Evolutionary conservation across 2,888 invertebrate genomes (phyloP), one percentile per base, ranked within the genome.

Genomic region (Mesoligia furuncula): DNA sequence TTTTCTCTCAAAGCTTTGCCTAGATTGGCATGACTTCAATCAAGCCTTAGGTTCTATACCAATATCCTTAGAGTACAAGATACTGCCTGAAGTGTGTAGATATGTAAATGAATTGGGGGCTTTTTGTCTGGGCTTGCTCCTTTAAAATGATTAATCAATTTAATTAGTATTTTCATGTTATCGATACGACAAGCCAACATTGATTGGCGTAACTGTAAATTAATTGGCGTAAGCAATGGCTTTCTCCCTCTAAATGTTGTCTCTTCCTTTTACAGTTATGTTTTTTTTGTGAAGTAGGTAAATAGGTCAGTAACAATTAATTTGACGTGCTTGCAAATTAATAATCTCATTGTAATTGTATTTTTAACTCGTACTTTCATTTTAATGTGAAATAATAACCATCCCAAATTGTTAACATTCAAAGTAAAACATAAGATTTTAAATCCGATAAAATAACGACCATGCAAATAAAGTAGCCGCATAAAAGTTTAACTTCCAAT

Each of bases 1-100:
- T 66, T 75, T 36, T 1, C 66, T 67, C 66, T 81, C 54, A 64
- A 85, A 81, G 73, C 77, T 73, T 70, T 70, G 51, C 42, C 65
- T 76, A 31, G 15, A 51, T 51, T 36, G 6, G 27, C 27, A 48
- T 48, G 61, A n/a, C 65, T 64, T 65, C 54, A 76, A 82, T 61
- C 27, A 66, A 66, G 42, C 13, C n/a, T 57, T 57, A 42, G 39
- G 13, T 61, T 61, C 27, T 65, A 68, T 64, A 67, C 31, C 15
- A 66, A 66, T 54, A 70, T 61, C 11, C n/a, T n/a, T 64, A 61
- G 42, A 61, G 11, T n/a, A n/a, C 15, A 51, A 62, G 2, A 45
- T 54, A 24, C 24, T 54, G 11, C 24, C 13, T 54, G n/a, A 17
- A 39, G 20, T 61, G 17, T 74, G 54, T 64, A n/a, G 15, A 17